These are phyloP conservation scores for Atlantisia rogersi DNA, from an alignment of 2,113 vertebrate genomes.

Conservation along the genomic window DNA sequence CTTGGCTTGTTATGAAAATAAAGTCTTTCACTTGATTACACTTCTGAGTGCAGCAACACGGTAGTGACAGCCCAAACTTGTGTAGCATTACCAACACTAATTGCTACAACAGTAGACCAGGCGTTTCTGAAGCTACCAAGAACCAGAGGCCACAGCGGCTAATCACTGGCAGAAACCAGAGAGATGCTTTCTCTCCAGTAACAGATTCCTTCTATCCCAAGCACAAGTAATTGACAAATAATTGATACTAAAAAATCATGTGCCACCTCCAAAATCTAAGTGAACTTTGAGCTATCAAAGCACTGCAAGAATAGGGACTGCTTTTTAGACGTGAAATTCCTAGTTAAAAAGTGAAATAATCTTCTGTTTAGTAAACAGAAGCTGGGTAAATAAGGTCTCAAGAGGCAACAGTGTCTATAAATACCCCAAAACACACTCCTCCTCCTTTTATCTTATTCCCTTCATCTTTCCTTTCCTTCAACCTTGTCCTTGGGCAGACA, in stretches of 20 bases:
- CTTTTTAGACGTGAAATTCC: not conserved
- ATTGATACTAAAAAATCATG: not conserved
- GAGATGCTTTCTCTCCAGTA: not conserved
- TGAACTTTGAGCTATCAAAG: not conserved
- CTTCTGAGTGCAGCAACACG: not conserved
- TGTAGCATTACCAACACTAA: not conserved
- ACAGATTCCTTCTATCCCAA: not conserved
- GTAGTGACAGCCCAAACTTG: not conserved
- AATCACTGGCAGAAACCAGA: not conserved
- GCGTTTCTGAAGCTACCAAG: not conserved
- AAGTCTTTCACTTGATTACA: not conserved
- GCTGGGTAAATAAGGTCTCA: not conserved
- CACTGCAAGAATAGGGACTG: not conserved
- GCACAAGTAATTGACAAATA: not conserved
- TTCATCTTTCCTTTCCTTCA: not conserved
- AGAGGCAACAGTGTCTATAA: not conserved
- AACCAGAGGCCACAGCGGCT: accelerated
- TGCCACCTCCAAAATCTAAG: not conserved
- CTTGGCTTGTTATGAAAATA: constrained; percentile 3
- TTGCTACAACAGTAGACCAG: not conserved
- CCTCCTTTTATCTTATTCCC: not conserved
- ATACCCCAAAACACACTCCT: not conserved
- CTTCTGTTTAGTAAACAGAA: not conserved
- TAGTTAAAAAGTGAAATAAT: not conserved
- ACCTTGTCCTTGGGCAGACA: not conserved